Conservation (phyloP, 2,797 vertebrate species). For the Coluber constrictor region DNA sequence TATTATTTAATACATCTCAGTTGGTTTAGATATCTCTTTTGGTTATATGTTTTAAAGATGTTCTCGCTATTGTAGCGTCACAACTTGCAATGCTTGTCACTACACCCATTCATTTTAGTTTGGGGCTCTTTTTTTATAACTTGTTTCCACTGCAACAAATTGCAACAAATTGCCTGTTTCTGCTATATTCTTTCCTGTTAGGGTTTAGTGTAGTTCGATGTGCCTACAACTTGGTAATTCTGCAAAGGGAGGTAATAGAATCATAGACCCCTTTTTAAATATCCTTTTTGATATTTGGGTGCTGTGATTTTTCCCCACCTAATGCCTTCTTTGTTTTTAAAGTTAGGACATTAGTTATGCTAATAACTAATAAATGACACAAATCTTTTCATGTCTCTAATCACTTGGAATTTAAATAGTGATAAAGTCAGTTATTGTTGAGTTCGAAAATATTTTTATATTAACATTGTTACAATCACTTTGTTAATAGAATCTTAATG, state of each 20-base stretch:
- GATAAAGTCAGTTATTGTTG: background rate
- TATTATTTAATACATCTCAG: background rate
- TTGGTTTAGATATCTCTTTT: background rate
- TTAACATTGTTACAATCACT: background rate
- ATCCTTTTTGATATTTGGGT: background rate
- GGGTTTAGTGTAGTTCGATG: background rate
- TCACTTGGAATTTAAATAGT: background rate
- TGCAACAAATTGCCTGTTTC: background rate
- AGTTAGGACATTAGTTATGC: background rate
- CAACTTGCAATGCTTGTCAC: background rate
- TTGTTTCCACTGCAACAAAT: background rate
- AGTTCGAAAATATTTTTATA: background rate
- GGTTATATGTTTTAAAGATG: background rate
- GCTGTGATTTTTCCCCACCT: background rate
- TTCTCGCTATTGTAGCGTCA: background rate
- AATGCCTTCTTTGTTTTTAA: background rate
- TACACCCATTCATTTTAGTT: background rate
- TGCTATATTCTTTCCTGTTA: background rate
- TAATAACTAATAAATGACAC: background rate
- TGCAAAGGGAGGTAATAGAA: background rate
- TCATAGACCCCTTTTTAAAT: background rate
- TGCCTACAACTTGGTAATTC: background rate
- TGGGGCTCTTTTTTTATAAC: background rate
- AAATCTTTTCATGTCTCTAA: background rate
- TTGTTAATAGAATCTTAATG: background rate